phyloP scores from a whole-genome alignment of 2,888 invertebrate species.

The Pterostichus madidus region DNA sequence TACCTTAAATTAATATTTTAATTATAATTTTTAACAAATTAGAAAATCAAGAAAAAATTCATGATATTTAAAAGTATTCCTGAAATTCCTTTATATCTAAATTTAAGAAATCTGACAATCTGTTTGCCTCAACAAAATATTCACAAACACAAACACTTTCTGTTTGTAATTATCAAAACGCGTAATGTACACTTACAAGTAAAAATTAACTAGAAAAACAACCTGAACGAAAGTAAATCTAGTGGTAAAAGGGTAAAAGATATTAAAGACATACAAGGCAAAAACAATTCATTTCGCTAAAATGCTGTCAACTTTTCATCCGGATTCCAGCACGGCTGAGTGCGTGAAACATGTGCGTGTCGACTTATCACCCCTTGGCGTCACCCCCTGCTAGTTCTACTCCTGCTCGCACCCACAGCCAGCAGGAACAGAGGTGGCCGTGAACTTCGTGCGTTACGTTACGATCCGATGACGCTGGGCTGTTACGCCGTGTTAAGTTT shows the following conservation, averaged over 20 bases:
- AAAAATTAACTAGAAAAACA: not conserved
- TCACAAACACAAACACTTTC: no score
- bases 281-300: slow-evolving; percentile 12
- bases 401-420: not conserved
- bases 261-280: slow-evolving; percentile 8
- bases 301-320: slow-evolving; percentile 15
- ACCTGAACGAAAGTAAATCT: not conserved
- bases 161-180: no score
- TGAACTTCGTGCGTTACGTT: not conserved
- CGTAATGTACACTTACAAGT: no score
- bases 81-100: no score
- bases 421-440: not conserved
- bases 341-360: slow-evolving; percentile 12
- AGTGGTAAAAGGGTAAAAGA: slow-evolving; percentile 3
- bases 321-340: slow-evolving; percentile 7
- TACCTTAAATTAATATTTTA: no score
- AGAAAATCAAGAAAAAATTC: no score
- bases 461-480: not conserved
- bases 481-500: not conserved
- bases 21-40: no score
- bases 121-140: no score
- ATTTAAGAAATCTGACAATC: no score
- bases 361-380: not conserved
- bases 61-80: no score
- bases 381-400: not conserved